Evolutionary conservation across 2,888 invertebrate species (phyloP).

Genomic region (Lasioglossum zephyrum): DNA sequence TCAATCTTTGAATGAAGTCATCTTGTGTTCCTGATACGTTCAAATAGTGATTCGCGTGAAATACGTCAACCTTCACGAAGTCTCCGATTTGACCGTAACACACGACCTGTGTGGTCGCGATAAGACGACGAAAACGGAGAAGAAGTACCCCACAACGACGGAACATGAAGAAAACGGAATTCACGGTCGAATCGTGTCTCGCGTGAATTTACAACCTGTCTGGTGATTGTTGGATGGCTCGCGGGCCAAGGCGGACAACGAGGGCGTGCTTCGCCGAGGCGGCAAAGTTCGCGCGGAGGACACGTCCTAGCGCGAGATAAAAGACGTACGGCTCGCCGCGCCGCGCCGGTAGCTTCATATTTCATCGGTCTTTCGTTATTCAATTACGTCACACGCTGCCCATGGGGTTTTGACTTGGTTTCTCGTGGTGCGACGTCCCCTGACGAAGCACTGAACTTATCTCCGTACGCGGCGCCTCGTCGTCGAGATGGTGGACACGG

Average conservation of each 20-base stretch:
- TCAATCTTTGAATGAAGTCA: too few relatives aligned
- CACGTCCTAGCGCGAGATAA: slow-evolving; percentile 15
- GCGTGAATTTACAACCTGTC: slow-evolving; percentile 38
- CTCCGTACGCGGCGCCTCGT: not conserved
- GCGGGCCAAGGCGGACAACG: not conserved
- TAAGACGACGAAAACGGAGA: not conserved
- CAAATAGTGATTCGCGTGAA: too few relatives aligned
- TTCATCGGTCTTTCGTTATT: slow-evolving; percentile 60
- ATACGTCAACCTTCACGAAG: too few relatives aligned
- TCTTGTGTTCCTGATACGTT: too few relatives aligned
- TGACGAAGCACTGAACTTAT: slow-evolving; percentile 4
- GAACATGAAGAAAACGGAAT: not conserved
- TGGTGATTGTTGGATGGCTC: not conserved
- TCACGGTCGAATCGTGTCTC: slow-evolving; percentile 9
- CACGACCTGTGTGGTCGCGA: not conserved
- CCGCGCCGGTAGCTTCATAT: slow-evolving; percentile 35
- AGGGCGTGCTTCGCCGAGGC: slow-evolving; percentile 16
- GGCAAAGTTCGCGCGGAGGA: not conserved
- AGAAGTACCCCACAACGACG: too few relatives aligned
- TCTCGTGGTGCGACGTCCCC: not conserved
- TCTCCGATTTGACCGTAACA: too few relatives aligned
- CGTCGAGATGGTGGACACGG: not conserved
- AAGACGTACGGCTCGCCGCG: slow-evolving; percentile 16
- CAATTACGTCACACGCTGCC: slow-evolving; percentile 49
- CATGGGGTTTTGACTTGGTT: slow-evolving; percentile 39